phyloP scores from a whole-genome alignment of 2,797 vertebrate genomes.

The Synaphobranchus kaupii region DNA sequence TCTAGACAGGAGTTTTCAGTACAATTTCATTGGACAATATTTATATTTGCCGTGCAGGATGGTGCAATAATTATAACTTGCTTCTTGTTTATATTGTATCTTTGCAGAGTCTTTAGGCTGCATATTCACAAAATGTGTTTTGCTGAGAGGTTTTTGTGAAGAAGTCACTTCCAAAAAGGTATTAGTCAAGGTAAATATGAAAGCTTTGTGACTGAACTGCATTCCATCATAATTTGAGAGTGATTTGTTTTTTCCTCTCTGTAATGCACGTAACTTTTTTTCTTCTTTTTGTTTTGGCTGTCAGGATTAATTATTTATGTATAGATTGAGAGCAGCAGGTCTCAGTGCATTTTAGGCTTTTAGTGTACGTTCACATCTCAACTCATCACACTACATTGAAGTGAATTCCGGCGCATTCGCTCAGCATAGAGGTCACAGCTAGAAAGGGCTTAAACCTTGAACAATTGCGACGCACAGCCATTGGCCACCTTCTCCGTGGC shows the following conservation, averaged over 20 bases:
- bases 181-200: background rate
- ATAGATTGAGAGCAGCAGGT: background rate
- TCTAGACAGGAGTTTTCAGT: no score
- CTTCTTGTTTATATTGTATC: background rate
- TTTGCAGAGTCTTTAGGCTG: background rate
- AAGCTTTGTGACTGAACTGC: background rate
- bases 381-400: background rate
- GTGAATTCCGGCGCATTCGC: slow-evolving; percentile 12
- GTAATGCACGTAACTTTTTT: slow-evolving; percentile 1
- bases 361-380: background rate
- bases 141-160: background rate
- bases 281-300: background rate
- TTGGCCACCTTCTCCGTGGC: background rate
- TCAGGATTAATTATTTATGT: slow-evolving; percentile 13
- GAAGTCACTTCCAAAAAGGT: background rate
- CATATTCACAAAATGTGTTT: background rate
- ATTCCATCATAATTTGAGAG: background rate
- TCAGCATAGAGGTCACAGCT: slow-evolving; percentile 30
- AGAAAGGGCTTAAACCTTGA: background rate
- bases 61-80: background rate
- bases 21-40: no score
- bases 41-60: background rate
- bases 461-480: slow-evolving; percentile 12
- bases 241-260: background rate
- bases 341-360: slow-evolving; percentile 14